These are phyloP conservation scores for Halichondria panicea DNA, from an alignment of 37 sponge, comb jelly and placozoan genomes.

Conservation along the genomic window DNA sequence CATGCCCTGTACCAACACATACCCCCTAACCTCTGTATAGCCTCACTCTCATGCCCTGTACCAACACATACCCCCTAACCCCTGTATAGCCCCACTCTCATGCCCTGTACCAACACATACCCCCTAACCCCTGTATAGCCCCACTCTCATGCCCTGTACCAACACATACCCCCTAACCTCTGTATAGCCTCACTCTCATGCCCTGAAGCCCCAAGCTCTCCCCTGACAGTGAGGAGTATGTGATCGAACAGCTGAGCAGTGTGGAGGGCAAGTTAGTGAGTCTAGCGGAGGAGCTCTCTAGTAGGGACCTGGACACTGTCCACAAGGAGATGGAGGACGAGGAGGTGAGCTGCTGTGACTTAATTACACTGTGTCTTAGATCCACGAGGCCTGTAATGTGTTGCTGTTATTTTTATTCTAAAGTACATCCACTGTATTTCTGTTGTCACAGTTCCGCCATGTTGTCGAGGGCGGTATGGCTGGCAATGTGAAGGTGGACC, in stretches of 20 bases:
- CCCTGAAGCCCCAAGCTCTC: conserved; percentile 75
- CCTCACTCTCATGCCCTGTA: too few relatives aligned
- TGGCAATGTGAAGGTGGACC: conserved; percentile 35
- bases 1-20: too few relatives aligned
- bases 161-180: too few relatives aligned
- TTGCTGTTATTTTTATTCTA: neutral
- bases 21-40: too few relatives aligned
- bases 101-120: too few relatives aligned
- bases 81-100: too few relatives aligned
- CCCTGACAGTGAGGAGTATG: conserved; percentile 77
- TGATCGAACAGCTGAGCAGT: conserved; percentile 81
- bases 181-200: too few relatives aligned
- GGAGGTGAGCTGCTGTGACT: conserved; percentile 54
- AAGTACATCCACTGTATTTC: neutral
- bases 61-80: too few relatives aligned
- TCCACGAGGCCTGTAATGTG: neutral
- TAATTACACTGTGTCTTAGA: neutral
- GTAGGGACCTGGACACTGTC: conserved; percentile 85
- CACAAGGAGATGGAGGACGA: conserved; percentile 96
- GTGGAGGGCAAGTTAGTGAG: conserved; percentile 93
- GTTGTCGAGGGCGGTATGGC: conserved; percentile 52
- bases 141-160: too few relatives aligned
- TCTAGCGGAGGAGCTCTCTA: conserved; percentile 89
- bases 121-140: too few relatives aligned
- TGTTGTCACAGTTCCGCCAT: conserved; percentile 36